Evolutionary conservation across 2,888 invertebrate genomes (phyloP).

Genomic region (Hirtodrosophila confusa): DNA sequence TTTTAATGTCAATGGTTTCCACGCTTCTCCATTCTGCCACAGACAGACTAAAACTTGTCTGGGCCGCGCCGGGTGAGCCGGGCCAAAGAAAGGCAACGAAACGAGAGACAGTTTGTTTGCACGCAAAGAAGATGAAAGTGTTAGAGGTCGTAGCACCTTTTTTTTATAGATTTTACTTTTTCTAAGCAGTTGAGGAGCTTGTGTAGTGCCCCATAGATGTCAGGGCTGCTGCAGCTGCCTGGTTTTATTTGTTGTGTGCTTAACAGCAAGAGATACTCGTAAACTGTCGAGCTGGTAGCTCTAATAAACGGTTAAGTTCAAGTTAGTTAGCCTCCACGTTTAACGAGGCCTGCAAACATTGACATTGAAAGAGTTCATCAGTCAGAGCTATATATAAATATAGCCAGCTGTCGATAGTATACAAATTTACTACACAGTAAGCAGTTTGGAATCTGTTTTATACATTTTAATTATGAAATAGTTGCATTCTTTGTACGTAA

Average conservation of each 20-base stretch:
- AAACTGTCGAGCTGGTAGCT: background rate
- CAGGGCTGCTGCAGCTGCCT: slow-evolving; percentile 17
- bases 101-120: slow-evolving; percentile 56
- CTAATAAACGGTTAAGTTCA: too few species aligned
- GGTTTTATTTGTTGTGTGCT: slow-evolving; percentile 32
- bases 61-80: too few species aligned
- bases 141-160: slow-evolving; percentile 65
- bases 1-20: slow-evolving; percentile 81
- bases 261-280: background rate
- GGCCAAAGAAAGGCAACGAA: slow-evolving; percentile 11
- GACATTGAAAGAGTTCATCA: too few species aligned
- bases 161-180: slow-evolving; percentile 58
- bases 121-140: slow-evolving; percentile 71
- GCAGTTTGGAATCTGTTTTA: too few species aligned
- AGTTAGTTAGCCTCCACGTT: too few species aligned
- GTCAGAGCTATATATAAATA: too few species aligned
- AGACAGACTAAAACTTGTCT: slow-evolving; percentile 17
- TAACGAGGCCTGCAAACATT: too few species aligned
- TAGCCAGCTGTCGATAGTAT: too few species aligned
- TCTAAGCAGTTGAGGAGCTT: slow-evolving; percentile 19
- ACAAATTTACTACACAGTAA: too few species aligned
- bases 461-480: too few species aligned
- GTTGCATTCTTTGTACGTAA: too few species aligned
- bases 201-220: slow-evolving; percentile 22
- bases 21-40: slow-evolving; percentile 41